Base-by-base conservation (phyloP, 1,140 invertebrate species). In the Aporrectodea caliginosa region DNA sequence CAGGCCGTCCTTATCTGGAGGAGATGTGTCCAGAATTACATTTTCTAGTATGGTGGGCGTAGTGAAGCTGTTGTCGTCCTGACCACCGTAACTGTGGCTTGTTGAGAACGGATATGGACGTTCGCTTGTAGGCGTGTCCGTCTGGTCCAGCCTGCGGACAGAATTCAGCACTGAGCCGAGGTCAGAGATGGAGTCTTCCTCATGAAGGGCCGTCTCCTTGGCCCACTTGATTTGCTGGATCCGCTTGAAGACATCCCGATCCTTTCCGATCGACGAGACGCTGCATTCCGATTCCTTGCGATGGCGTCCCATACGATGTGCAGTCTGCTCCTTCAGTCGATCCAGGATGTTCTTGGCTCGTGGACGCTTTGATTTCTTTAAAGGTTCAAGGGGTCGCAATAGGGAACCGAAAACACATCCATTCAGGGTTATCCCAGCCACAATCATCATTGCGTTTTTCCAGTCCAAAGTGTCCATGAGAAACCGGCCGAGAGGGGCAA, bases 361-460 rank as follows among this genome's bases (percentile, higher is more conserved):
- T 16, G 84, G 82, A 16, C 77, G 14, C 78, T 74, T 81, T 71
- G 70, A 79, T 73, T 77, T 81, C 85, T 93, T 94, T 1, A 92
- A 86, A 91, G 94, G 83, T 93, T 95, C 88, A 16, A 98, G 87
- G 0, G 97, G 97, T 82, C 95, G 91, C 95, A 98, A 98, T 80
- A 99, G 90, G 16, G 16, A 35, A 34, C 34, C 30, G n/a, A 75
- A 35, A 75, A 34, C 92, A 78, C 92, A 93, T 85, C 95, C 98
- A 87, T 96, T 94, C 14, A 99, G 90, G 80, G 98, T 95, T 71
- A 98, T 89, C 0, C 95, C 96, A 14, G 96, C 94, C 35, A 98
- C 90, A 79, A 98, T 93, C 30, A 97, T 90, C 85, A 98, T 93
- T 12, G 97, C 93, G 81, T 93, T 94, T 86, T 94, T 92, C 97